A percentile compares a stretch with the other conserved stretches of the same genome.
Evolutionary conservation across 92 coral and sea anemone genomes (phyloP).

Genomic region (Paramuricea clavata): DNA sequence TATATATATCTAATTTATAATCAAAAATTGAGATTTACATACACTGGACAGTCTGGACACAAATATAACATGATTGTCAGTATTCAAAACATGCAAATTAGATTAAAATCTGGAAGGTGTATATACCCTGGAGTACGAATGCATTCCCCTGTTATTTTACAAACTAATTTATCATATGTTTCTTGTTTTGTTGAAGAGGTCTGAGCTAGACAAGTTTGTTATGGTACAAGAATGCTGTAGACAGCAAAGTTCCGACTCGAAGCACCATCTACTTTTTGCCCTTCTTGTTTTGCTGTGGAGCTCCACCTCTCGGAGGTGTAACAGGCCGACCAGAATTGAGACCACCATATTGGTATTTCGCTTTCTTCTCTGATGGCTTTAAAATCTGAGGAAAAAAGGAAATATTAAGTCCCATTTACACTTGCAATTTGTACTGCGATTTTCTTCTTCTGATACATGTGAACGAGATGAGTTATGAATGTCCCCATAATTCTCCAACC

Average conservation of each 20-base stretch:
- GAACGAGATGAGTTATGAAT: too few species aligned
- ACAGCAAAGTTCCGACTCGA: background rate
- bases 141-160: slow-evolving; percentile 5
- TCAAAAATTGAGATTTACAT: background rate
- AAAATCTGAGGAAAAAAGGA: slow-evolving; percentile 69
- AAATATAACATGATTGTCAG: background rate
- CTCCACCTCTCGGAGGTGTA: slow-evolving; percentile 88
- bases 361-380: slow-evolving; percentile 99
- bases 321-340: slow-evolving; percentile 97
- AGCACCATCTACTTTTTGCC: slow-evolving; percentile 73
- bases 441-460: too few species aligned
- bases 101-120: too few species aligned
- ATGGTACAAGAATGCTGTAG: slow-evolving; percentile 58
- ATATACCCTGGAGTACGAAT: background rate
- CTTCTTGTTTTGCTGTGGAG: slow-evolving; percentile 83
- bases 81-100: background rate
- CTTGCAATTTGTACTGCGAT: too few species aligned
- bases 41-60: too few species aligned
- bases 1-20: too few species aligned
- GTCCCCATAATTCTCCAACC: too few species aligned
- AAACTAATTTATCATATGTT: background rate
- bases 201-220: background rate
- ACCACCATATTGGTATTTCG: slow-evolving; percentile 98
- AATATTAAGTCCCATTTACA: background rate
- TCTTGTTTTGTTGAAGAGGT: background rate